Evolutionary conservation across 1,140 invertebrate genomes (phyloP), one percentile per base, ranked within the genome.

Genomic region (Choristoneura fumiferana): DNA sequence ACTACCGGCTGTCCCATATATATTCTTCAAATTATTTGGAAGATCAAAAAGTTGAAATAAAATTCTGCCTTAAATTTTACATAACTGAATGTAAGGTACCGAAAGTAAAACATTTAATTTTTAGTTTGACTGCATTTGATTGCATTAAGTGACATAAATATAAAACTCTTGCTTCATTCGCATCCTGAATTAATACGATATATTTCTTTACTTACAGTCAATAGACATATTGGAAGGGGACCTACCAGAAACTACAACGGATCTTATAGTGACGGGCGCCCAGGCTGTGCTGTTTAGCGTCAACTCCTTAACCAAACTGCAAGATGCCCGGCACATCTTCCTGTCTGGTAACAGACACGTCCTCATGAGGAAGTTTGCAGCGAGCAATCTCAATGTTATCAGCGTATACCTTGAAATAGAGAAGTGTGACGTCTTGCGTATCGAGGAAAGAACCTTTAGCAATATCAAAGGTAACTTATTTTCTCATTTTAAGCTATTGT

Each of bases 201-300:
- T n/a, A 18, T 14, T 13, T 34, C 38, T 53, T 18, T 58, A 59
- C 54, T 75, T 69, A 36, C 76, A 86, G 83, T 77, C 73, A 40
- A 33, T 87, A 52, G 67, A 76, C 40, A 70, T 86, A 13, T 35
- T 69, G 5, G 80, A 77, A 40, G 91, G 90, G 14, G 90, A 90
- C 37, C 89, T 94, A 35, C 93, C 93, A 3, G 77, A 85, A 35
- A 78, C 91, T 10, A 91, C 91, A 8, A 89, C 90, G 58, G 91
- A 92, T 65, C 81, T 94, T 15, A 90, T 92, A 13, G 84, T 94
- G 1, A 88, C 77, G 2, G 92, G 92, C 10, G 92, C 91, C 8
- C 82, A 90, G 22, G 90, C 91, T 22, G 65, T 95, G 15, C 82
- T 85, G 36, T 91, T 95, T 60, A 87, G 90, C 33, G 63, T 89